Evolutionary conservation across 2,888 invertebrate genomes (phyloP).

Genomic region (Sympetrum striolatum): DNA sequence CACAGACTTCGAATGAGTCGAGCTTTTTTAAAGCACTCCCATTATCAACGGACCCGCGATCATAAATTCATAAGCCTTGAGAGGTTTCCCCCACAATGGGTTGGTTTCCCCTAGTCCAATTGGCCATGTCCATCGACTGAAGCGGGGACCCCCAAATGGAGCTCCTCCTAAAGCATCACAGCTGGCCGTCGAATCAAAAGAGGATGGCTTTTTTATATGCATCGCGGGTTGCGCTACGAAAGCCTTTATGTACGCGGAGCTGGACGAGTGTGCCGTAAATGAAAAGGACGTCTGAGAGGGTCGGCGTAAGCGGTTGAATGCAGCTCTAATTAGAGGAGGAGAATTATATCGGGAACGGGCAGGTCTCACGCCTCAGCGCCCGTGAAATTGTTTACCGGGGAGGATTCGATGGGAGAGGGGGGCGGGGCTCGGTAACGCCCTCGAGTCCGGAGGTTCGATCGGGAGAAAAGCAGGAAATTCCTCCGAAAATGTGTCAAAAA

Average conservation of each 20-base stretch:
- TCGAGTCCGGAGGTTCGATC: too few species aligned
- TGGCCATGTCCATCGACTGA: neutral
- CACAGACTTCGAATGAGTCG: neutral
- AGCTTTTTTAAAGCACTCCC: neutral
- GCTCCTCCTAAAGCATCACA: neutral
- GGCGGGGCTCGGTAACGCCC: neutral
- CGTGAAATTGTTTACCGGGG: neutral
- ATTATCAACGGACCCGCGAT: neutral
- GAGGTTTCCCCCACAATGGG: neutral
- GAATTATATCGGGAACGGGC: neutral
- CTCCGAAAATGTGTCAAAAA: too few species aligned
- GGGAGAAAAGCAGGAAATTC: too few species aligned
- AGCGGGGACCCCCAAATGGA: neutral
- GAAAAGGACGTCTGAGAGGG: neutral
- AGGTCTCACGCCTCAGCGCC: neutral
- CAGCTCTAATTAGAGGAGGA: neutral
- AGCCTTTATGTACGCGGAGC: neutral
- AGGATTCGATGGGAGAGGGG: neutral
- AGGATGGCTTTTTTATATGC: too few species aligned
- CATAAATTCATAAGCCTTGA: neutral
- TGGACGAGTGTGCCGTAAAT: neutral
- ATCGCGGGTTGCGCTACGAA: too few species aligned
- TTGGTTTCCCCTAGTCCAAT: neutral
- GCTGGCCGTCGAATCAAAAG: neutral
- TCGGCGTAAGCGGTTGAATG: neutral